Evolutionary conservation across 2,113 vertebrate species (phyloP).

Genomic region (Tringa solitaria): DNA sequence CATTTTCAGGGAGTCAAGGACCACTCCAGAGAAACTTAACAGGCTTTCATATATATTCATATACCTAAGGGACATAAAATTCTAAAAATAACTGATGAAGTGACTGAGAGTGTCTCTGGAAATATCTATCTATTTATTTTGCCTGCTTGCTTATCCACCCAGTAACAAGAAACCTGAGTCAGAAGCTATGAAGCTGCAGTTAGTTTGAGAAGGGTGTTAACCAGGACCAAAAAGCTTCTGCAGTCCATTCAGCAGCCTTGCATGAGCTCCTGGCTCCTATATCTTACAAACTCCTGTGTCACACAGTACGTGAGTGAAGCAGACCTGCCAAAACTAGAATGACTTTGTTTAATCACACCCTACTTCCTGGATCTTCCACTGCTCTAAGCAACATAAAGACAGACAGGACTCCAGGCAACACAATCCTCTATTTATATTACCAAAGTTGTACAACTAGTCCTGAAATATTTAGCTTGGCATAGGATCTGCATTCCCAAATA

Average conservation of each 20-base stretch:
- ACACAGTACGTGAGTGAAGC: rapidly evolving
- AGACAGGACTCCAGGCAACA: neutral
- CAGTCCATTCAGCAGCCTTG: neutral
- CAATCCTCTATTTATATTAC: neutral
- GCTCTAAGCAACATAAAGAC: neutral
- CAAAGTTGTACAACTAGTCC: neutral
- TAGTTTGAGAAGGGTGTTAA: neutral
- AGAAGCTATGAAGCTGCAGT: neutral
- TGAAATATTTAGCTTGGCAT: neutral
- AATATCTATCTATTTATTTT: neutral
- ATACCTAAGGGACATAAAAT: neutral
- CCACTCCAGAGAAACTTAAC: neutral
- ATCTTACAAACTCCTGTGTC: neutral
- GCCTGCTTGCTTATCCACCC: neutral
- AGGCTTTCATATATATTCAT: neutral
- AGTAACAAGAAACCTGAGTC: neutral
- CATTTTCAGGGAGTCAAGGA: neutral
- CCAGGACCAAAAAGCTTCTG: neutral
- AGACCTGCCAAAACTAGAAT: neutral
- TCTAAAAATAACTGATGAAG: neutral
- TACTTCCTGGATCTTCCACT: neutral
- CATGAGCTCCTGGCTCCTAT: neutral
- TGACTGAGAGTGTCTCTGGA: neutral
- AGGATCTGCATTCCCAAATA: neutral
- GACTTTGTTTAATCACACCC: neutral